Percentiles rank a stretch among this genome's conserved stretches.
Evolutionary conservation across 2,797 vertebrate genomes (phyloP).

Genomic region (Poeciliopsis infans): DNA sequence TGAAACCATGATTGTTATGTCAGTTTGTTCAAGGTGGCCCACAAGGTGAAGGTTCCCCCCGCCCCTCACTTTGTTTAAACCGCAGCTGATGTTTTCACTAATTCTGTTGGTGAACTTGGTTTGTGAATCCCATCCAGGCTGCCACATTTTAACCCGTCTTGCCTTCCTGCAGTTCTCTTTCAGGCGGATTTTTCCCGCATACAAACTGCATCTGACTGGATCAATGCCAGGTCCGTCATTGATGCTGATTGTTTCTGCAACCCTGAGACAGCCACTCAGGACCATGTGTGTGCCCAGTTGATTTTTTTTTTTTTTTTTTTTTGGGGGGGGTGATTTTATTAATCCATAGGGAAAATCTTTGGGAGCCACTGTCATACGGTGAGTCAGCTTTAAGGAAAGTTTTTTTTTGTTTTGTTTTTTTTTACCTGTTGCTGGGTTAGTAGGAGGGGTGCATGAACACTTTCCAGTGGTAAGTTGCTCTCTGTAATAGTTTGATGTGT

Average conservation of each 20-base stretch:
- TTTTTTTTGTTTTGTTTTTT: neutral
- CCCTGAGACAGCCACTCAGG: neutral
- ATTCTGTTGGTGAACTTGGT: neutral
- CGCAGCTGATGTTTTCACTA: neutral
- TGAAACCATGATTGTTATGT: neutral
- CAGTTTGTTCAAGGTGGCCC: neutral
- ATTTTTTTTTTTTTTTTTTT: too few species aligned
- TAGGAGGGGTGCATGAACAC: neutral
- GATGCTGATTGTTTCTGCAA: neutral
- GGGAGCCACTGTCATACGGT: neutral
- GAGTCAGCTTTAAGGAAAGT: neutral
- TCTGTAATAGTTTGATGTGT: too few species aligned
- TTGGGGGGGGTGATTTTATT: too few species aligned
- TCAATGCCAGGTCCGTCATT: neutral
- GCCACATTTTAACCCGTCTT: neutral
- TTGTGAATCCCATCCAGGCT: slow-evolving; percentile 1
- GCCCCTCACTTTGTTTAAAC: neutral
- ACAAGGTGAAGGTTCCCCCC: neutral
- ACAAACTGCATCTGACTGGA: slow-evolving; percentile 1
- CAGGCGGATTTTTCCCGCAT: neutral
- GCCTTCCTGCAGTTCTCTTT: neutral
- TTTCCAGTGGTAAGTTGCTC: too few species aligned
- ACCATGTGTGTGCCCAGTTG: too few species aligned
- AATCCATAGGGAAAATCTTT: too few species aligned
- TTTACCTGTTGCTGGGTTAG: neutral